Base-by-base conservation (phyloP, 2,113 vertebrate genomes). In the Hepsetus odoe region DNA sequence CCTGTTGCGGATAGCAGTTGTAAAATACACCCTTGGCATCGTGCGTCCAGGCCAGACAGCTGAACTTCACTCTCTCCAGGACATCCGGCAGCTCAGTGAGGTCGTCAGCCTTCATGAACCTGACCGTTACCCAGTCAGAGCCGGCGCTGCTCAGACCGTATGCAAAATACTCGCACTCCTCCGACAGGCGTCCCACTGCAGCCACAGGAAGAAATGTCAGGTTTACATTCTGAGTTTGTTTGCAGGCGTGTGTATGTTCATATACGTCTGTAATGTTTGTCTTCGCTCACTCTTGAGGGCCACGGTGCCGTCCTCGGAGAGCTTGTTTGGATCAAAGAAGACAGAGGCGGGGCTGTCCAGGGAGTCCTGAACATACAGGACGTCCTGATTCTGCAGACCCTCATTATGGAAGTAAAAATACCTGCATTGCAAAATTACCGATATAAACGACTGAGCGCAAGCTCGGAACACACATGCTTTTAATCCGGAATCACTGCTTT, bases 31-130 rank as follows among this genome's bases (percentile, higher is more conserved):
- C 93, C 30, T 85, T 88, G 11, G 89, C 90, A 10, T 93, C 91
- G 0, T 94, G 92, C 0, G 90, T 94, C 93, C 93, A 94, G 82
- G 90, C 87, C 80, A 94, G 68, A 79, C 93, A 94, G 84, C 92
- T 94, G 77, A 94, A 94, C 76, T 94, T 94, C 12, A 94, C 91
- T 73, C 91, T 86, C 79, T 93, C 90, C 82, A 93, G 89, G 0
- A 87, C 64, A 3, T 94, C 93, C 1, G 91, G 81, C 76, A 94
- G 87, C 0, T 46, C 2, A 1, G 61, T 85, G 40, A 88, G 88
- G 72, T 91, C 89, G 2, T 90, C 88, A 0, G 82, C 91, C 44
- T 86, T 91, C 86, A 93, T 76, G 81, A 94, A 90, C 16, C 1
- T 83, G 56, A 94, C 77, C 0, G 88, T 92, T 20, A 92, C 92